Conservation (phyloP, 2,797 vertebrate genomes). For the Sitta carolinensis region DNA sequence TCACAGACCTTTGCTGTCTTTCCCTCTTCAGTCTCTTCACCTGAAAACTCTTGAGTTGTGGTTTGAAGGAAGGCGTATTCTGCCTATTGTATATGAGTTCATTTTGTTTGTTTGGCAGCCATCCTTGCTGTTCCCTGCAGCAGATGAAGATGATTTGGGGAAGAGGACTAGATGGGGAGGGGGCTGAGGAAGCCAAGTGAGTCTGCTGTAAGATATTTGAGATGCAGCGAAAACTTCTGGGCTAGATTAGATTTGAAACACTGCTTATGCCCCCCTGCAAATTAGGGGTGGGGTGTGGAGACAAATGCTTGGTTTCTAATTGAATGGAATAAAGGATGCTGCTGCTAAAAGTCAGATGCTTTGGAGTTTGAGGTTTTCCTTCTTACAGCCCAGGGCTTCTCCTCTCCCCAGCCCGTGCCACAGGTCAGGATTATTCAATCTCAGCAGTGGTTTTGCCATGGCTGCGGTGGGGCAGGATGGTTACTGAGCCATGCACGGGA, state of each 20-base stretch:
- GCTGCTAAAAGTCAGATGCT: not conserved
- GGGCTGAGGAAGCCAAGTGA: not conserved
- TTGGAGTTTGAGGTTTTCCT: not conserved
- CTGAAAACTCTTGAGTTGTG: not conserved
- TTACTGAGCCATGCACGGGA: not conserved
- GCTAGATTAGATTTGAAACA: not conserved
- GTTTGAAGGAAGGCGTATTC: not conserved
- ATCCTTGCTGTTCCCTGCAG: not conserved
- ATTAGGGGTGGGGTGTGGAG: not conserved
- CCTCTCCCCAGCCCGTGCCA: not conserved
- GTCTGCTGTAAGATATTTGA: slow-evolving; percentile 12
- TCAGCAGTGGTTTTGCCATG: not conserved
- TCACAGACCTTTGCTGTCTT: not conserved
- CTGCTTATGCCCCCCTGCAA: not conserved
- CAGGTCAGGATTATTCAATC: not conserved
- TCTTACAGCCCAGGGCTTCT: not conserved
- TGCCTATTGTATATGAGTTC: not conserved
- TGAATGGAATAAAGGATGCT: not conserved
- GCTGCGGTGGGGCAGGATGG: not conserved
- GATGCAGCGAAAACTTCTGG: not conserved
- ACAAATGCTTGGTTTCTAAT: not conserved
- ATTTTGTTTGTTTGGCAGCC: slow-evolving; percentile 6
- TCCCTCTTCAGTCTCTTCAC: not conserved
- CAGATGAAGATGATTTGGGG: slow-evolving; percentile 18
- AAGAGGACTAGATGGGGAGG: not conserved